Conservation (phyloP, 1,140 invertebrate genomes). For the Nylanderia fulva region DNA sequence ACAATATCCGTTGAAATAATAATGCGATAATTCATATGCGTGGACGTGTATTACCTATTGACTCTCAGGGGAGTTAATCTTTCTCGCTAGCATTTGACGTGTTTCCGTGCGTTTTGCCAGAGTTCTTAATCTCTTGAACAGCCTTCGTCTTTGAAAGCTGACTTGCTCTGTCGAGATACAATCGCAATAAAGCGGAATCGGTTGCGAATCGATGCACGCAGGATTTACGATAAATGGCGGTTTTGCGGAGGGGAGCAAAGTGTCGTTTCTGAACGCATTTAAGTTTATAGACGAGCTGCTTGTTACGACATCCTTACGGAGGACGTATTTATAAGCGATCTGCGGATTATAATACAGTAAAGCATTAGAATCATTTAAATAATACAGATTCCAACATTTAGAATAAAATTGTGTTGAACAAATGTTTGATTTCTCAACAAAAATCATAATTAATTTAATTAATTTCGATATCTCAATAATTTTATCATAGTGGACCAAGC, state of each 20-base stretch:
- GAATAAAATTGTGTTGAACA: neutral
- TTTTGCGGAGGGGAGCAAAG: conserved; percentile 25
- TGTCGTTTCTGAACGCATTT: conserved; percentile 49
- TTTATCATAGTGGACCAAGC: no score
- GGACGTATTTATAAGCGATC: conserved; percentile 20
- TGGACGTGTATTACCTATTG: conserved; percentile 41
- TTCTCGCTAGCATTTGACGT: conserved; percentile 3
- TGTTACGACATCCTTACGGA: conserved; percentile 54
- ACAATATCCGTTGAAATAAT: conserved; percentile 33
- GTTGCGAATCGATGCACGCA: conserved; percentile 37
- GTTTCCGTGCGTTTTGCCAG: conserved; percentile 8
- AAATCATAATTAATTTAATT: neutral
- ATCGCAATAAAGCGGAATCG: conserved; percentile 50
- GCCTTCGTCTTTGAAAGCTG: conserved; percentile 28
- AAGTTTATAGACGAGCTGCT: neutral
- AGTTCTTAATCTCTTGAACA: conserved; percentile 45
- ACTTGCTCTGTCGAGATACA: conserved; percentile 27
- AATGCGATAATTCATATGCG: conserved; percentile 30
- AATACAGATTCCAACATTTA: neutral
- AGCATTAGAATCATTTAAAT: neutral
- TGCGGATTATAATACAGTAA: conserved; percentile 16
- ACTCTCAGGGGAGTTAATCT: conserved; percentile 25
- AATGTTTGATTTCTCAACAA: neutral
- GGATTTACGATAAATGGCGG: conserved; percentile 35
- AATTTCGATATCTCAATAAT: conserved; percentile 2